These are phyloP conservation scores for Phrynosoma platyrhinos DNA, from an alignment of 2,113 vertebrate genomes.

Conservation along the genomic window DNA sequence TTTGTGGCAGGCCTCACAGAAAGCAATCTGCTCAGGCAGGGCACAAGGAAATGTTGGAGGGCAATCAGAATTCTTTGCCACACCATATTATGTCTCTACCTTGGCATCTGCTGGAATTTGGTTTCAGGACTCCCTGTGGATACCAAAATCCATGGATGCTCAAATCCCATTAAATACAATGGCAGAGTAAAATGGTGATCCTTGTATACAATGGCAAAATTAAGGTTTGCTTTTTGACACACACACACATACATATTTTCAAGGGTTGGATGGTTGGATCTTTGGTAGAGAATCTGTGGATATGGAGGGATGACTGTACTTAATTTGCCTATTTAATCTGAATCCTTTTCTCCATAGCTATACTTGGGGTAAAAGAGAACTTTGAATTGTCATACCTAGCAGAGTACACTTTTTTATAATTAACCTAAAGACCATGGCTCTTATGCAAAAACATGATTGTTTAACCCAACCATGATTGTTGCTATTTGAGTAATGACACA, in stretches of 20 bases:
- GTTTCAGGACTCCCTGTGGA: too few species aligned
- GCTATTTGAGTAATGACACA: neutral
- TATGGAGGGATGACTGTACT: neutral
- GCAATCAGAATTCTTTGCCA: constrained; percentile 7
- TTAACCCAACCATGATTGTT: neutral
- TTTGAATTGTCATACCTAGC: neutral
- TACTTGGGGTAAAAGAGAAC: neutral
- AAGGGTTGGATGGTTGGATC: too few species aligned
- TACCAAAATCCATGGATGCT: too few species aligned
- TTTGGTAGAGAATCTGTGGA: too few species aligned
- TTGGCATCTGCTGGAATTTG: too few species aligned
- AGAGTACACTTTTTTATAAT: neutral
- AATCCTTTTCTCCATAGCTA: neutral
- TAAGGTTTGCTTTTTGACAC: too few species aligned
- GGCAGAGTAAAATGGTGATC: too few species aligned
- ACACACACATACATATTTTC: too few species aligned
- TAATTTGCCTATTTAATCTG: neutral
- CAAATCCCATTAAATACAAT: too few species aligned
- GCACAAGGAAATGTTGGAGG: constrained; percentile 29
- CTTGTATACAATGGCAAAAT: too few species aligned
- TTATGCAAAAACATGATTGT: neutral
- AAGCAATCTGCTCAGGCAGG: constrained; percentile 49
- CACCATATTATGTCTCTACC: neutral
- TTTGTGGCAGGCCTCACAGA: constrained; percentile 50
- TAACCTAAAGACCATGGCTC: neutral